Base-by-base conservation (phyloP, 2,113 vertebrate genomes). In the Actenoides hombroni region DNA sequence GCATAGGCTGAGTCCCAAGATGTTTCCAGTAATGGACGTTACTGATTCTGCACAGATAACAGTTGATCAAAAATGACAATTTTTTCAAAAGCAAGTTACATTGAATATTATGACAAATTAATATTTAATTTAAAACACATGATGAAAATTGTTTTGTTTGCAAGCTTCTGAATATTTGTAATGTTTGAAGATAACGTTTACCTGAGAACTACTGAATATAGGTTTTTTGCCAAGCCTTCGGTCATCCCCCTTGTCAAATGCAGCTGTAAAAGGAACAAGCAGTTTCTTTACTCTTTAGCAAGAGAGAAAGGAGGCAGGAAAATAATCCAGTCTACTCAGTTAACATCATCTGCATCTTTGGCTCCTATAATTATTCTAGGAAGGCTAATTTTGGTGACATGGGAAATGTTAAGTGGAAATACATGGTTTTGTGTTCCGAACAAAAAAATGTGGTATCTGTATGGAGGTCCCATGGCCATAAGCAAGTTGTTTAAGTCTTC, bases 221-320 rank as follows among this genome's bases (percentile, higher is more conserved):
- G 99, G 99, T 95, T 99, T 99, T 98, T 99, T 99, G 88, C 98
- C 97, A 94, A 99, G 99, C 97, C 98, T 98, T 97, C 98, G 98
- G 95, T 98, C 98, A 98, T 99, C 99, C 83, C 99, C 99, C 96
- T 98, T 99, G 98, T 99, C 99, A 98, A 99, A 98, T 93, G 99
- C 99, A 97, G 98, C 99, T 99, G 97, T 61, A 93, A 92, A 92
- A 97, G 74, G 81, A 97, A 94, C 75, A 95, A 83, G 94, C 54
- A 79, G 39, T 94, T 96, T 94, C 91, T 96, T 88, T 70, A 89
- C 65, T 94, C 68, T 75, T 64, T 92, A 84, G 71, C 42, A 94
- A 57, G 51, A 65, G 53, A 60, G 16, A 48, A 93, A 37, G 24
- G 9, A 89, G 57, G 63, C 25, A 81, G 51, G 13, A 89, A 90